These are phyloP conservation scores for Smithornis capensis DNA, from an alignment of 2,113 vertebrate species.

Conservation along the genomic window DNA sequence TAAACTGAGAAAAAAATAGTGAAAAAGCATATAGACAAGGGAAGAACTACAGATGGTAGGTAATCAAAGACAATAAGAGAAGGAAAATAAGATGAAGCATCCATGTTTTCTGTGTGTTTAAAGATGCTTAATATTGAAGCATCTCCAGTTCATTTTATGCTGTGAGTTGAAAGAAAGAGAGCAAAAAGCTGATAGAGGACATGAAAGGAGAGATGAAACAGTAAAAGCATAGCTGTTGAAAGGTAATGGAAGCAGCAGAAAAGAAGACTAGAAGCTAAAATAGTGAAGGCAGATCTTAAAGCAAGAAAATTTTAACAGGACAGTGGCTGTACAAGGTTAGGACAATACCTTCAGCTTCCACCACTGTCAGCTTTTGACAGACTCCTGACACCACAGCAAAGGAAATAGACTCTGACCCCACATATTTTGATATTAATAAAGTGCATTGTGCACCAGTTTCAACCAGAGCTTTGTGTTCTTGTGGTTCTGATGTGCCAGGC, in stretches of 20 bases:
- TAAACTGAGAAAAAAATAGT: background rate
- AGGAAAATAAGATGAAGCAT: background rate
- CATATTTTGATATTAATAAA: no score
- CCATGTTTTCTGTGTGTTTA: background rate
- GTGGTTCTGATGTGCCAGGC: no score
- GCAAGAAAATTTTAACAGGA: background rate
- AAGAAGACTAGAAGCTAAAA: background rate
- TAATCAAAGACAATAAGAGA: background rate
- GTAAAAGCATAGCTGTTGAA: background rate
- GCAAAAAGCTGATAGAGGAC: background rate
- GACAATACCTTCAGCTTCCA: no score
- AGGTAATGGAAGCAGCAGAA: background rate
- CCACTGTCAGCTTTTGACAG: no score
- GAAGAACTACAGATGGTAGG: background rate
- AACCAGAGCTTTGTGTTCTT: no score
- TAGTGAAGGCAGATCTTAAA: background rate
- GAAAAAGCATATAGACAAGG: background rate
- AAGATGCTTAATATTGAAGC: background rate
- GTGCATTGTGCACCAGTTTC: no score
- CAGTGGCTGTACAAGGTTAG: background rate
- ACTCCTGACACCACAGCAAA: no score
- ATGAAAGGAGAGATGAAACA: background rate
- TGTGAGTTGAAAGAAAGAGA: background rate
- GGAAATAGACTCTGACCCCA: no score
- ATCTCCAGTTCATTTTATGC: background rate